These are phyloP conservation scores for Acrossocheilus wenchowensis DNA, from an alignment of 2,797 vertebrate species.

Conservation along the genomic window DNA sequence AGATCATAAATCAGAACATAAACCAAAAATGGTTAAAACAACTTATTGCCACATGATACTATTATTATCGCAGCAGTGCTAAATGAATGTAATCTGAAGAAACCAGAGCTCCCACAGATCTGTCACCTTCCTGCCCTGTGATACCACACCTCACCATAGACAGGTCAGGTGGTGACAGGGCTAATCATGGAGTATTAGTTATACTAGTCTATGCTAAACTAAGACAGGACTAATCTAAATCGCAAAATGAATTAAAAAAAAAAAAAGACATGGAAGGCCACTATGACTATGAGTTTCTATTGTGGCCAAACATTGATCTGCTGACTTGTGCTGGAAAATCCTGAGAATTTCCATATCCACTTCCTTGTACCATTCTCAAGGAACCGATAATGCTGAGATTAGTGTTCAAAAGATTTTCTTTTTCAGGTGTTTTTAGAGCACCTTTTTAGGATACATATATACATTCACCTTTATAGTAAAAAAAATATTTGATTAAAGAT, in stretches of 20 bases:
- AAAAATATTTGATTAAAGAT: neutral
- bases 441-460: neutral
- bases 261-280: neutral
- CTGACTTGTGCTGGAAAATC: constrained; percentile 31
- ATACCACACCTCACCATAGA: constrained; percentile 11
- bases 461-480: neutral
- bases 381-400: constrained; percentile 6
- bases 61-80: neutral
- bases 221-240: neutral
- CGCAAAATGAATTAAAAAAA: neutral
- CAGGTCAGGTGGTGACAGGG: neutral
- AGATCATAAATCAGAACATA: neutral
- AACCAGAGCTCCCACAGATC: constrained; percentile 22
- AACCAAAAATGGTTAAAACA: neutral
- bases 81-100: constrained; percentile 22
- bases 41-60: neutral
- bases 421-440: constrained; percentile 22
- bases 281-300: constrained; percentile 2
- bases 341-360: constrained; percentile 23
- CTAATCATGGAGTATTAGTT: neutral
- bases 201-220: neutral
- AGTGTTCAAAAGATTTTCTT: neutral
- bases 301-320: constrained; percentile 12
- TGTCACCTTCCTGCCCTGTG: constrained; percentile 10
- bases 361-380: constrained; percentile 5